phyloP scores from a whole-genome alignment of 2,113 vertebrate species.

The human region GRCh38 chr1:7256001-7256500 shows the following conservation, averaged over 20 bases:
- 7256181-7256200: constrained; percentile 76
- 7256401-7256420: no score
- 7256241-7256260: constrained; percentile 5
- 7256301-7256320: no score
- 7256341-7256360: no score
- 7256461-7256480: no score
- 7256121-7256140: constrained; percentile 66
- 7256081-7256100: constrained; percentile 65
- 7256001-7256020: fast-evolving
- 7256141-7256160: constrained; percentile 74
- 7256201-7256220: constrained; percentile 80
- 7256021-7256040: neutral
- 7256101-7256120: constrained; percentile 56
- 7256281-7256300: no score
- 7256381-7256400: no score
- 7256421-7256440: no score
- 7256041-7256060: neutral
- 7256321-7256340: no score
- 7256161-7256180: constrained; percentile 80
- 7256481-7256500: no score
- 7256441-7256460: no score
- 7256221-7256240: constrained; percentile 79
- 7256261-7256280: neutral
- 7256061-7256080: neutral
- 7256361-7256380: no score